Base-by-base conservation (phyloP, 1,140 invertebrate genomes). In the Pentalonia nigronervosa region DNA sequence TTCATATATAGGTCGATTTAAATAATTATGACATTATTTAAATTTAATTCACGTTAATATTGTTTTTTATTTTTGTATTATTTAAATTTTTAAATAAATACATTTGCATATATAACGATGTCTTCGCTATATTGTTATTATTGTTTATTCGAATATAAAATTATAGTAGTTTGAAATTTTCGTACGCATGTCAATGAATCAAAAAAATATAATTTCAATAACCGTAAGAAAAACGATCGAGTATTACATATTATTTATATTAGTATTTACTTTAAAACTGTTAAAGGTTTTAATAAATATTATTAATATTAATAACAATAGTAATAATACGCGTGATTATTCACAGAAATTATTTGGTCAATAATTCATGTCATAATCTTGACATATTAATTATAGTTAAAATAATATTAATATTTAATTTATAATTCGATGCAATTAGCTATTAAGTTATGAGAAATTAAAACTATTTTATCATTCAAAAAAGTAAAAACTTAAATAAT, bases 61-160 rank as follows among this genome's bases (percentile, higher is more conserved):
- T 30, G n/a, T 14, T 47, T 53, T 41, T 89, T 89, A 89, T 76
- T 86, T 86, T 86, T 45, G 41, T 30, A 45, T 86, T 86, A 45
- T 88, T 34, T 50, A 88, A 17, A 21, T 88, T 88, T 48, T 87
- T 87, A 41, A 41, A 41, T n/a, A 48, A 88, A 88, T 89, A 89
- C 23, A 53, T 89, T 89, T 36, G 50, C 87, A 89, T 89, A 11
- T 36, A 89, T 89, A 53, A 89, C 48, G 87, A 89, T 34, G 48
- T 17, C 1, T 25, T n/a, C 8, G n/a, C n/a, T 17, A 53, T 34
- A 36, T 53, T 53, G 9, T 53, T 89, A 34, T 25, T 36, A 34
- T 88, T 50, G 41, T 53, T 89, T 89, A 53, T 89, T 89, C 34
- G n/a, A 89, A n/a, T 23, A 89, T 11, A 89, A 53, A 89, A 89